Conservation (phyloP, 2,113 vertebrate species). For the Oxyruncus cristatus region DNA sequence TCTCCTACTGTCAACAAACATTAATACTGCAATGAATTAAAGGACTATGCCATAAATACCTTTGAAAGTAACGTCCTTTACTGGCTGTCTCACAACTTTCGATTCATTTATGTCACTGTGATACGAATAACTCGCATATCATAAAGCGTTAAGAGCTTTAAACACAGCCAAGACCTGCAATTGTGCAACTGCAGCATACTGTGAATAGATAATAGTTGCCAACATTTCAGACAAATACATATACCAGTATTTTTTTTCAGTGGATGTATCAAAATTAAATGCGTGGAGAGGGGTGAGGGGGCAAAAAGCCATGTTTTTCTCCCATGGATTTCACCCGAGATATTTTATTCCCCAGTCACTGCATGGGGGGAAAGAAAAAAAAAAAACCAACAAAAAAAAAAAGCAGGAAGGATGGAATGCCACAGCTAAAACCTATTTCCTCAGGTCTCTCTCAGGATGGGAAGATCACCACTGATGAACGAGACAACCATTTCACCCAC, state of each 20-base stretch:
- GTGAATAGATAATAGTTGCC: background rate
- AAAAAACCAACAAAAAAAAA: background rate
- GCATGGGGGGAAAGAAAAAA: background rate
- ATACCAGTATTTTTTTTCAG: background rate
- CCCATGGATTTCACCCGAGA: background rate
- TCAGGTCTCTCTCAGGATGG: background rate
- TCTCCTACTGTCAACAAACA: background rate
- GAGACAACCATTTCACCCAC: background rate
- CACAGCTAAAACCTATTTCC: background rate
- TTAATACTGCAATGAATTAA: background rate
- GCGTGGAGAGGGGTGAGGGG: fast-evolving
- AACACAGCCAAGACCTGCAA: background rate
- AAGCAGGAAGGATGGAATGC: fast-evolving
- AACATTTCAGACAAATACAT: background rate
- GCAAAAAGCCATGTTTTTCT: background rate
- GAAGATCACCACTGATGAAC: background rate
- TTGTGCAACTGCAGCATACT: background rate
- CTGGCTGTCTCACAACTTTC: background rate
- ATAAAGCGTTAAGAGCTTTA: background rate
- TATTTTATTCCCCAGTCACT: background rate
- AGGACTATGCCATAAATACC: background rate
- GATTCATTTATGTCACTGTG: background rate
- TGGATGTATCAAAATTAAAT: background rate
- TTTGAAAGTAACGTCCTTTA: background rate
- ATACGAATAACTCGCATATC: background rate